Evolutionary conservation across 2,888 invertebrate species (phyloP).

Genomic region (Cantharis rustica): DNA sequence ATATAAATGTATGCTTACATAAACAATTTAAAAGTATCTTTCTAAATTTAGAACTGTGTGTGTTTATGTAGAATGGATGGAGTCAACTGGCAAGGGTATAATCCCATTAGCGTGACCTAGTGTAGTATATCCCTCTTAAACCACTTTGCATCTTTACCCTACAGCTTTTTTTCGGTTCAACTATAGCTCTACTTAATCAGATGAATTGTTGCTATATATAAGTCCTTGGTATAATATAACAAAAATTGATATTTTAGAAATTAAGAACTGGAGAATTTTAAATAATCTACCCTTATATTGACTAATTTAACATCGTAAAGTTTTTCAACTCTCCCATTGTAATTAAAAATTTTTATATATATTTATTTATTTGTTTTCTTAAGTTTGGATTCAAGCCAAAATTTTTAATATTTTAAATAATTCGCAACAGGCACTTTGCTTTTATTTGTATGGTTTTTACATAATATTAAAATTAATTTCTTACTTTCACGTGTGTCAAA

Average conservation of each 20-base stretch:
- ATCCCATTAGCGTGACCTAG: constrained; percentile 45
- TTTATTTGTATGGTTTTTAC: too few relatives aligned
- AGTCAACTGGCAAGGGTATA: constrained; percentile 37
- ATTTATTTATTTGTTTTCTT: too few relatives aligned
- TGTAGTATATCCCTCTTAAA: constrained; percentile 42
- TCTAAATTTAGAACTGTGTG: constrained; percentile 5
- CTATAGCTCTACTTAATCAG: constrained; percentile 47
- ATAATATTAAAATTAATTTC: too few relatives aligned
- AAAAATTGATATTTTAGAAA: constrained; percentile 6
- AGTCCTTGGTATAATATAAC: constrained; percentile 21
- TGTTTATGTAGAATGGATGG: constrained; percentile 25
- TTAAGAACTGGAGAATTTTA: neutral
- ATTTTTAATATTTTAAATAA: too few relatives aligned
- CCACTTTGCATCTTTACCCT: constrained; percentile 47
- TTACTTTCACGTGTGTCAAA: too few relatives aligned
- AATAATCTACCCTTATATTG: neutral
- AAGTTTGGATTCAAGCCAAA: too few relatives aligned
- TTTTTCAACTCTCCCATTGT: neutral
- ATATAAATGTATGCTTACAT: constrained; percentile 4
- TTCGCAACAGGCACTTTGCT: too few relatives aligned
- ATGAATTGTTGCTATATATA: constrained; percentile 38
- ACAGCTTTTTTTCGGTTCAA: constrained; percentile 42
- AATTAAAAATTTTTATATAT: neutral
- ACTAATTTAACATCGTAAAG: neutral
- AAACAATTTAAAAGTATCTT: constrained; percentile 14